phyloP scores from a whole-genome alignment of 2,113 vertebrate genomes.

The Planiliza haematocheilus region DNA sequence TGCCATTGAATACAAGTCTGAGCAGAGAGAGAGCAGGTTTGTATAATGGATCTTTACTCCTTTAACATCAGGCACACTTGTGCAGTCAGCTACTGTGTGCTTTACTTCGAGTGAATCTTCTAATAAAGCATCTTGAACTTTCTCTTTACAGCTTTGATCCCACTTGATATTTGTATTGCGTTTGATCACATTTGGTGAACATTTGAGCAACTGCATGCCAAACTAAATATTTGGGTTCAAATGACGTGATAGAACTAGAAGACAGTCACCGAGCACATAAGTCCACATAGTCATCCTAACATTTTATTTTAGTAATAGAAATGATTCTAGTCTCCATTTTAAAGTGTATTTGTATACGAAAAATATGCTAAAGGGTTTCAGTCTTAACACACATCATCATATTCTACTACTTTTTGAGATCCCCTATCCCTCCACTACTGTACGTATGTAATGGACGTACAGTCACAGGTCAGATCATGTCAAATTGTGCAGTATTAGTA shows the following conservation, averaged over 20 bases:
- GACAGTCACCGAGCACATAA: neutral
- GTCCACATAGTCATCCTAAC: neutral
- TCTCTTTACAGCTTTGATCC: constrained; percentile 35
- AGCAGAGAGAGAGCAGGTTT: constrained; percentile 98
- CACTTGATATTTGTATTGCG: constrained; percentile 1
- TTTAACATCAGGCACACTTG: constrained; percentile 13
- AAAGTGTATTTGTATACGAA: too few species aligned
- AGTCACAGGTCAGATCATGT: too few species aligned
- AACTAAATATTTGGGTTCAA: neutral
- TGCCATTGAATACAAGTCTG: constrained; percentile 99
- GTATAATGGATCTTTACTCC: constrained; percentile 64
- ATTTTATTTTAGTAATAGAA: neutral
- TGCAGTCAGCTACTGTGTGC: constrained; percentile 21
- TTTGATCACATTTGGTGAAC: constrained; percentile 21
- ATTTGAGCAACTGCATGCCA: neutral
- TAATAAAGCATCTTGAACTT: constrained; percentile 12
- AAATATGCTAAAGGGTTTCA: too few species aligned
- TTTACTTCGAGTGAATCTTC: constrained; percentile 1
- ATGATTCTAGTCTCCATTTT: neutral
- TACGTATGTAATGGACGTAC: too few species aligned
- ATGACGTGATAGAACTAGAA: neutral
- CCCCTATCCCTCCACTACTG: too few species aligned
- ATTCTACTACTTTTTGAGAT: neutral
- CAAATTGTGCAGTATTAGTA: too few species aligned
- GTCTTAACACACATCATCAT: neutral